phyloP scores from a whole-genome alignment of 2,797 vertebrate species.

The Monodelphis domestica region DNA sequence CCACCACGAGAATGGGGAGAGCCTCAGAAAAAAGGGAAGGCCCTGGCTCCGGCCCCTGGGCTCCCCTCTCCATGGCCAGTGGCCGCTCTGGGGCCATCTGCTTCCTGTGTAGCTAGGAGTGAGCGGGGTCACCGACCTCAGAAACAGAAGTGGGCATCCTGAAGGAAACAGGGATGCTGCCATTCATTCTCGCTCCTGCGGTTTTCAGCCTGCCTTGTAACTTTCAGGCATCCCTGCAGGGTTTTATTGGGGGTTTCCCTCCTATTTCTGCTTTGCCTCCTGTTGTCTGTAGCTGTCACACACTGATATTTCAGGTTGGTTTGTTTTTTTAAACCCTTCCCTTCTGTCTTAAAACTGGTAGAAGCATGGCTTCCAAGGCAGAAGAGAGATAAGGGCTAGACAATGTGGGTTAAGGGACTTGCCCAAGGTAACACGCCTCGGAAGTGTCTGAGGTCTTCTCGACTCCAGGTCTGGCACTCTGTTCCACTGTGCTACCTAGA shows the following conservation, averaged over 20 bases:
- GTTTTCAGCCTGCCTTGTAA: not conserved
- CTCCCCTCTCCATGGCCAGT: not conserved
- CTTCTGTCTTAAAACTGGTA: too few relatives aligned
- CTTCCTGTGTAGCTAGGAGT: not conserved
- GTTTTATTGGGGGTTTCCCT: not conserved
- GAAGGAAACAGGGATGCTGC: not conserved
- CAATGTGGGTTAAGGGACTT: too few relatives aligned
- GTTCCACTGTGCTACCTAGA: too few relatives aligned
- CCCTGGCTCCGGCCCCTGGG: not conserved
- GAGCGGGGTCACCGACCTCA: not conserved
- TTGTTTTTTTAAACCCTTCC: too few relatives aligned
- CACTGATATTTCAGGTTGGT: not conserved
- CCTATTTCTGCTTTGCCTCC: not conserved
- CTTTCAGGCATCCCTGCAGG: not conserved
- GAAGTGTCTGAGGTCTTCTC: too few relatives aligned
- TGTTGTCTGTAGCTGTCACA: not conserved
- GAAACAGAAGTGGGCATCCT: not conserved
- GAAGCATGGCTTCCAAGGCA: too few relatives aligned
- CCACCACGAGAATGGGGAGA: not conserved
- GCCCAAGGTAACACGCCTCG: too few relatives aligned
- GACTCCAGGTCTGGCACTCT: too few relatives aligned
- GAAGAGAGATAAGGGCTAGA: too few relatives aligned
- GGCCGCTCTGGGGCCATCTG: not conserved
- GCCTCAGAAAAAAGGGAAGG: not conserved
- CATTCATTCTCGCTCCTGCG: not conserved